Base-by-base conservation (phyloP, 1,140 invertebrate genomes). In the Eueides isabella region DNA sequence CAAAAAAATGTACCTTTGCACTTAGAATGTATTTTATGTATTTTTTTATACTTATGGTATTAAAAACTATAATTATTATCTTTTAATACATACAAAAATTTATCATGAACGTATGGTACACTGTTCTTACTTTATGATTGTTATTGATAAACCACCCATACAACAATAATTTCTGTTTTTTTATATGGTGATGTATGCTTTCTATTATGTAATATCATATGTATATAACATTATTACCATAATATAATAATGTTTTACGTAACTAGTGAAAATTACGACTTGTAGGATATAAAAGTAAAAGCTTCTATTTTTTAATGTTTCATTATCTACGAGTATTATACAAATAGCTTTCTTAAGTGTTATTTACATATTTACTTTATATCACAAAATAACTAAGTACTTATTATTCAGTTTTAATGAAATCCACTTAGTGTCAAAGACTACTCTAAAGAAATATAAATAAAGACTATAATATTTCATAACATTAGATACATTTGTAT, bases 251-350 rank as follows among this genome's bases (percentile, higher is more conserved):
- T 41, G 4, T 0, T 41, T 38, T 28, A 66, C 23, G 33, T 38
- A 66, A 66, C 16, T 26, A 35, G 64, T 66, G 38, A 48, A 44
- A 48, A 16, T 67, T 38, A 35, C 14, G 35, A 23, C 29, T 31
- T 30, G 16, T 55, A 26, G 5, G 23, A 38, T 38, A 71, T 71
- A 71, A 71, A 48, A 23, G 61, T 71, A 64, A 71, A 44, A 64
- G 38, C 62, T 38, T 26, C 33, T 71, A 71, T 31, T 71, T 61
- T 64, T 64, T 48, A 28, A 71, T 31, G 19, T 64, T 31, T 33
- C 16, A 55, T 44, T 38, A 65, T 35, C 61, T 41, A n/a, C n/a
- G n/a, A n/a, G n/a, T n/a, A 64, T 71, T 48, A 71, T 65, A 38
- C 31, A 64, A 62, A 63, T 55, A 64, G 48, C 48, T 55, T 26